Evolutionary conservation across 37 sponge, comb jelly and placozoan genomes (phyloP).

Genomic region (Chondrosia reniformis): DNA sequence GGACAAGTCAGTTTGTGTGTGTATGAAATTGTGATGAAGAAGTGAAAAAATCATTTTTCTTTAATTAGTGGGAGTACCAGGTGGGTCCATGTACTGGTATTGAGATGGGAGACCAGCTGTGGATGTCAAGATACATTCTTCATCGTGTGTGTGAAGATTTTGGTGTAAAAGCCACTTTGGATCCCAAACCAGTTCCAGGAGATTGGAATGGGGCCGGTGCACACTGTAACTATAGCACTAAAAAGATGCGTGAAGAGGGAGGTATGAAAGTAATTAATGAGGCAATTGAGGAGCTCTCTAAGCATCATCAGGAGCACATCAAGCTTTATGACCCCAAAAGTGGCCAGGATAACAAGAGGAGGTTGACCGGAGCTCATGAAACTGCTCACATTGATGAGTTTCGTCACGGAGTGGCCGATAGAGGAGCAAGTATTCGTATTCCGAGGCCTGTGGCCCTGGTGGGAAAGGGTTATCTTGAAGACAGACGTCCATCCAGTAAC

Average conservation of each 20-base stretch:
- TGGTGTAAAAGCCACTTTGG: slow-evolving; percentile 68
- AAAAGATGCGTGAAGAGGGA: slow-evolving; percentile 76
- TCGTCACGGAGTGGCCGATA: slow-evolving; percentile 85
- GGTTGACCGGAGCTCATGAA: slow-evolving; percentile 94
- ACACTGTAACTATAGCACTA: slow-evolving; percentile 91
- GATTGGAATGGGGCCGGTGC: slow-evolving; percentile 98
- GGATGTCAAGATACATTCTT: slow-evolving; percentile 90
- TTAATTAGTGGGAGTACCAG: slow-evolving; percentile 92
- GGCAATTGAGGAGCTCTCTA: slow-evolving; percentile 73
- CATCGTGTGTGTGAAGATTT: slow-evolving; percentile 89
- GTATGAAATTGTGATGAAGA: too few species aligned
- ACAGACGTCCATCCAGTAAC: slow-evolving; percentile 90
- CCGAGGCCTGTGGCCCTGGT: slow-evolving; percentile 73
- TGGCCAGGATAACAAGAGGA: slow-evolving; percentile 87
- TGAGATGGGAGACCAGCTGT: slow-evolving; percentile 89
- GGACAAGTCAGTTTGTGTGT: slow-evolving; percentile 56
- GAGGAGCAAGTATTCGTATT: slow-evolving; percentile 92
- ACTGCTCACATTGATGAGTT: slow-evolving; percentile 77
- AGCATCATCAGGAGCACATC: slow-evolving; percentile 80
- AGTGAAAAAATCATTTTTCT: too few species aligned
- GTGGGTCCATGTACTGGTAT: slow-evolving; percentile 94
- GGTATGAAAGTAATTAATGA: slow-evolving; percentile 67
- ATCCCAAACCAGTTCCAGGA: slow-evolving; percentile 91
- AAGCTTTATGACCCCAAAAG: slow-evolving; percentile 80
- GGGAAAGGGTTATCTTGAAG: slow-evolving; percentile 93